Base-by-base conservation (phyloP, 2,888 invertebrate species). In the Odontomyia ornata region DNA sequence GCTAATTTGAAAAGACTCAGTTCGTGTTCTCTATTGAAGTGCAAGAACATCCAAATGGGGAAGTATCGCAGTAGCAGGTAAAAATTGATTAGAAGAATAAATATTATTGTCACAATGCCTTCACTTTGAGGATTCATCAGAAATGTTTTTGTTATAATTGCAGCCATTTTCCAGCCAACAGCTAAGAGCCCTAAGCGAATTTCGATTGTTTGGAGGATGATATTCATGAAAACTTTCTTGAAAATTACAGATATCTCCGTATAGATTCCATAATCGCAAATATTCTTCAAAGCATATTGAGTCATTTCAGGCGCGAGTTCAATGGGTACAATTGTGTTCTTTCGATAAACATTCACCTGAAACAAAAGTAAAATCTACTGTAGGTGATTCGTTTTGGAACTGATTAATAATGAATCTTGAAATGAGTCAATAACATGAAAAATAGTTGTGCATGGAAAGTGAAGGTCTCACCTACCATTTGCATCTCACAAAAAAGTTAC, bases 301-400 rank as follows among this genome's bases (percentile, higher is more conserved):
- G 71, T 21, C 13, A 71, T 15, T 5, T 47, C 46, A 9, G 25
- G 47, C 3, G 5, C 52, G 13, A 71, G 71, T 47, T 71, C 71
- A 27, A 47, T 21, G 5, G 71, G 71, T 23, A 71, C 27, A 1
- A 47, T 5, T 5, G 4, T 23, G 21, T 11, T 23, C 15, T 71
- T 71, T 71, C 47, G 46, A 21, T 25, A 47, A 1, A 52, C 23
- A 3, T 15, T 21, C 4, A 71, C 27, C 71, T 71, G 71, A 46
- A 71, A 71, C 36, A 25, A 47, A 71, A 71, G 27, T 47, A 52
- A 71, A 71, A 71, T 21, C 46, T 43, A 67, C 23, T 67, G 46
- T 46, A 67, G 25, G 7, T 36, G 36, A 36, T 36, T 36, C 36
- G 9, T 5, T 36, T 36, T 36, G 36, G 36, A 3, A 5, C 9